Conservation (phyloP, 2,888 invertebrate species). For the Chironomus riparius region DNA sequence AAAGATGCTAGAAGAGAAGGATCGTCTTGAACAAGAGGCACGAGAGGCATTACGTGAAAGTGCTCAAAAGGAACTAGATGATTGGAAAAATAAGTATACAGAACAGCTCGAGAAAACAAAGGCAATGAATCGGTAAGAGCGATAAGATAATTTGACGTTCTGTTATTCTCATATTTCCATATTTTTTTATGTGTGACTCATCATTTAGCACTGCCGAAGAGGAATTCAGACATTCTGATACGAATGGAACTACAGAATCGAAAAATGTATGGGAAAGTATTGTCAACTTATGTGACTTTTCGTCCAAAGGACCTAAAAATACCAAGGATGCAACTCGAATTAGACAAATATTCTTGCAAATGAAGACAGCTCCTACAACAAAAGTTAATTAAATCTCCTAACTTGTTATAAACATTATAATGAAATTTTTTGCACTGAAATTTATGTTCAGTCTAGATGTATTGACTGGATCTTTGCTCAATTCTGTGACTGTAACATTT, state of each 20-base stretch:
- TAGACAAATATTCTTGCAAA: conserved; percentile 9
- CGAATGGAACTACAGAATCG: neutral
- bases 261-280: conserved; percentile 21
- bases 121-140: neutral
- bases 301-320: neutral
- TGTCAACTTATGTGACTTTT: conserved; percentile 13
- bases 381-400: neutral
- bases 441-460: too few relatives aligned
- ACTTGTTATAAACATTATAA: too few relatives aligned
- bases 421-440: too few relatives aligned
- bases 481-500: too few relatives aligned
- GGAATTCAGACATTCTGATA: neutral
- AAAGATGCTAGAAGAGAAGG: neutral
- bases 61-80: conserved; percentile 17
- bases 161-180: neutral
- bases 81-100: conserved; percentile 11
- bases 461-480: too few relatives aligned
- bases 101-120: conserved; percentile 18
- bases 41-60: neutral
- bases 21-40: neutral
- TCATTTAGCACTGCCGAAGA: neutral
- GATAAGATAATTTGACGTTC: neutral
- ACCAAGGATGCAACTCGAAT: conserved; percentile 13
- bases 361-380: neutral
- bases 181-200: neutral